Percentiles rank a stretch among this genome's conserved stretches.
Evolutionary conservation across 2,797 vertebrate species (phyloP).

Genomic region (Rhabdomys pumilio): DNA sequence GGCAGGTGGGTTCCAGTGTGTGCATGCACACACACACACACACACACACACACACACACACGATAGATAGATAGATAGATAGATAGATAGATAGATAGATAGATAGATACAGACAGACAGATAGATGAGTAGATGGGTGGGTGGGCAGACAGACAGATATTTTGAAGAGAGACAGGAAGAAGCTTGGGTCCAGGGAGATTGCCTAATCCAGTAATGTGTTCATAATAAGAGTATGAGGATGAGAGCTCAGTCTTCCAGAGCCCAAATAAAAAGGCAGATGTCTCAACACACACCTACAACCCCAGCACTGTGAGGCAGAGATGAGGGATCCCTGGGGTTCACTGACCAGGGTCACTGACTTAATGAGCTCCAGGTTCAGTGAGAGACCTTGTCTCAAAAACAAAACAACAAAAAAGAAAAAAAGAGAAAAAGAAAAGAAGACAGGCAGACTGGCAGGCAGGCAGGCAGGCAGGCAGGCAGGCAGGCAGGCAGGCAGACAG

Average conservation of each 20-base stretch:
- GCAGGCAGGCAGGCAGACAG: rapidly evolving
- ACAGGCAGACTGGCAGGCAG: rapidly evolving
- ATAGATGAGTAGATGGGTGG: neutral
- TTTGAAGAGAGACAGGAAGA: neutral
- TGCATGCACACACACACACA: neutral
- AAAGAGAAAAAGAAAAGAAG: no score
- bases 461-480: no score
- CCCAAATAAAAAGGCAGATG: neutral
- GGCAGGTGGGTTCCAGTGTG: neutral
- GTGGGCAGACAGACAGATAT: neutral
- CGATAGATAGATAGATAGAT: neutral
- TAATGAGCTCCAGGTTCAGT: neutral
- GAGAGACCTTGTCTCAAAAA: neutral
- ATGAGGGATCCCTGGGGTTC: neutral
- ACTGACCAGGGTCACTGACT: neutral
- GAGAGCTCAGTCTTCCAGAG: neutral
- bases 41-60: neutral
- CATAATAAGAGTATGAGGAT: no score
- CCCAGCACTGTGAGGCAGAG: neutral
- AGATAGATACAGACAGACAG: neutral
- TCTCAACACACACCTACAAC: neutral
- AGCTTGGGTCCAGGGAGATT: neutral
- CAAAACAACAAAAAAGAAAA: neutral
- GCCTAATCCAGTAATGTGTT: neutral
- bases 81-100: neutral